Conservation (phyloP, 2,888 invertebrate genomes). For the Endotricha flammealis region DNA sequence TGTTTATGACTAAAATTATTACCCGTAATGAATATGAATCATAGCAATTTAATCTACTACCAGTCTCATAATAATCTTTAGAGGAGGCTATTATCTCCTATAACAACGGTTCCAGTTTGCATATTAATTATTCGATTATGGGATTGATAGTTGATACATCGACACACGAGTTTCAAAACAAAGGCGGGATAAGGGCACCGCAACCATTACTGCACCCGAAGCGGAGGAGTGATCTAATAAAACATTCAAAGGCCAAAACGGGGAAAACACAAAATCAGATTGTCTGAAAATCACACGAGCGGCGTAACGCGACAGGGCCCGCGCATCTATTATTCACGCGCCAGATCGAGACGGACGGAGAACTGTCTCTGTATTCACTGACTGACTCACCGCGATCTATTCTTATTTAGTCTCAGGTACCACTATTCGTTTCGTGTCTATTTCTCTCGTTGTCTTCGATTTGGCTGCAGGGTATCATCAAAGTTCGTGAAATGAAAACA, state of each 20-base stretch:
- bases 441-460: conserved; percentile 21
- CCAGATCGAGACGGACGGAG: conserved; percentile 38
- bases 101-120: background rate
- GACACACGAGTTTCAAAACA: conserved; percentile 19
- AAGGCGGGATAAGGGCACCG: conserved; percentile 35
- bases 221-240: conserved; percentile 53
- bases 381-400: conserved; percentile 52
- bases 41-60: too few relatives aligned
- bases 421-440: conserved; percentile 20
- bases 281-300: conserved; percentile 76
- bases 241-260: conserved; percentile 71
- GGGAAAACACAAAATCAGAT: conserved; percentile 73
- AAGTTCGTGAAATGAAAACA: too few relatives aligned
- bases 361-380: conserved; percentile 40
- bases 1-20: too few relatives aligned
- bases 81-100: background rate
- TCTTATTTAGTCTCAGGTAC: conserved; percentile 29
- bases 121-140: conserved; percentile 9
- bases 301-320: conserved; percentile 52
- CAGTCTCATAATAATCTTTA: background rate
- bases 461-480: too few relatives aligned
- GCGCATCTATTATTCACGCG: conserved; percentile 69
- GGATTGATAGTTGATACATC: conserved; percentile 1
- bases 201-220: conserved; percentile 61
- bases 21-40: too few relatives aligned